phyloP scores from a whole-genome alignment of 2,113 vertebrate genomes.

The Neolamprologus falcicula region DNA sequence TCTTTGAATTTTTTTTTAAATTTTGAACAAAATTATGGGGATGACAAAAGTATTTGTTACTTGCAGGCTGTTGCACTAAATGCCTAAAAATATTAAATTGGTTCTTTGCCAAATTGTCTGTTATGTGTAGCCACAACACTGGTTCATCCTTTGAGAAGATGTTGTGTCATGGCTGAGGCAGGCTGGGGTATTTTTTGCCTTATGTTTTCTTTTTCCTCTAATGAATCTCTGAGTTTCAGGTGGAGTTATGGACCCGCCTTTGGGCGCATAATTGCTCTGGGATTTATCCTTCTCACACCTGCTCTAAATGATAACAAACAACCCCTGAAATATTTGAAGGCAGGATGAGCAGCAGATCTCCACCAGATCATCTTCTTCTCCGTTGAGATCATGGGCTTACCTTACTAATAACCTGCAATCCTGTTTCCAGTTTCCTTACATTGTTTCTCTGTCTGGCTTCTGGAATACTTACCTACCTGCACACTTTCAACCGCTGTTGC shows the following conservation, averaged over 20 bases:
- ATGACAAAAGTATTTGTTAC: background rate
- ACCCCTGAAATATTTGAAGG: background rate
- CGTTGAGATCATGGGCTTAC: background rate
- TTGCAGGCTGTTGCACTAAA: background rate
- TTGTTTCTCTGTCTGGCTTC: rapidly evolving
- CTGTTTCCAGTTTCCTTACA: background rate
- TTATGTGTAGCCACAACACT: background rate
- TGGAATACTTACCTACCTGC: background rate
- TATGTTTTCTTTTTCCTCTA: background rate
- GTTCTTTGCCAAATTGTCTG: background rate
- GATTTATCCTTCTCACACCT: background rate
- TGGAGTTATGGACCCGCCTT: background rate
- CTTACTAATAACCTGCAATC: background rate
- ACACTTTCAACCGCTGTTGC: background rate
- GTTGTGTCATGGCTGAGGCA: background rate
- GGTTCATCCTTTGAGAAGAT: background rate
- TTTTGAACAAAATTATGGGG: background rate
- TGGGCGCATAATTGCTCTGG: rapidly evolving
- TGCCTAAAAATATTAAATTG: background rate
- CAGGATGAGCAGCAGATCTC: background rate
- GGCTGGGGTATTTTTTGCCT: background rate
- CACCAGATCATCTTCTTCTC: background rate
- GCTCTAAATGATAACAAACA: background rate
- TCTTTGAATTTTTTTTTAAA: background rate
- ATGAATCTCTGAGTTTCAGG: background rate